phyloP scores from a whole-genome alignment of 2,797 vertebrate species.

The Macroramphosus scolopax region DNA sequence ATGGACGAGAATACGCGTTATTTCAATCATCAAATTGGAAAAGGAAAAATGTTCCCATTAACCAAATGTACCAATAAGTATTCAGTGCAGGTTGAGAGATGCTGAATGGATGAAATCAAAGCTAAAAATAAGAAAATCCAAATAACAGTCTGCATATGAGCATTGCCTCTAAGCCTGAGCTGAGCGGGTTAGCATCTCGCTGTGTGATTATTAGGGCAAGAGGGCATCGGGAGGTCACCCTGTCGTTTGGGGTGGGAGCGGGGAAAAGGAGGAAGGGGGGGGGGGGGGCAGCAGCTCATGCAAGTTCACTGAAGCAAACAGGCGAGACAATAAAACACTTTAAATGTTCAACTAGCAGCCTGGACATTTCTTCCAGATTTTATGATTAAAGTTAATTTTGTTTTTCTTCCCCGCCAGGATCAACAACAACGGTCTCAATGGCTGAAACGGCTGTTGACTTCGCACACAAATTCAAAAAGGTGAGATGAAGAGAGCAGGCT shows the following conservation, averaged over 20 bases:
- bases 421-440: no score
- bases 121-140: conserved; percentile 34
- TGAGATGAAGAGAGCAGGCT: conserved; percentile 43
- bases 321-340: conserved; percentile 28
- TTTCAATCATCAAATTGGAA: no score
- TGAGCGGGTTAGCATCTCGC: conserved; percentile 52
- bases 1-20: no score
- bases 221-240: conserved; percentile 54
- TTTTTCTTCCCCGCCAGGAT: no score
- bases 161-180: conserved; percentile 32
- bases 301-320: conserved; percentile 39
- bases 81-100: conserved; percentile 5
- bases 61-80: no score
- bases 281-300: conserved; percentile 34
- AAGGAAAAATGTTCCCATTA: no score
- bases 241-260: conserved; percentile 30
- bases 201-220: conserved; percentile 57
- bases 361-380: no score
- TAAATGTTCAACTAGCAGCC: conserved; percentile 30
- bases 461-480: conserved; percentile 59
- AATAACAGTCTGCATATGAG: conserved; percentile 31
- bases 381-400: no score
- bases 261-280: no score
- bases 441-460: conserved; percentile 52
- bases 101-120: conserved; percentile 15